Percentiles rank a stretch among this genome's conserved stretches.
phyloP scores from a whole-genome alignment of 1,140 invertebrate genomes.

The Temnothorax nylanderi region DNA sequence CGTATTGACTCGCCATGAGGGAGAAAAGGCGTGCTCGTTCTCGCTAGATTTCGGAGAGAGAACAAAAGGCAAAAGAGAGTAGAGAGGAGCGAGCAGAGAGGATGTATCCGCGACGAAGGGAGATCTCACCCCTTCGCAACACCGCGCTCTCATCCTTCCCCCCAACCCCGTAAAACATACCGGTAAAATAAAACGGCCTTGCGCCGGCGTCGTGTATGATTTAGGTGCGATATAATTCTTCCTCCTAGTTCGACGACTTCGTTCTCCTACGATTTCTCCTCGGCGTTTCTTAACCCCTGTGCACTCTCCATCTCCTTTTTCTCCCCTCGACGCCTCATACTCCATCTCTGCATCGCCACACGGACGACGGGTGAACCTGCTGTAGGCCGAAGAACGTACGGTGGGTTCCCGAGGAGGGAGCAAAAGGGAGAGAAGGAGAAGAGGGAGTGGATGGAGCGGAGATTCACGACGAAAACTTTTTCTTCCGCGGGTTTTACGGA shows the following conservation, averaged over 20 bases:
- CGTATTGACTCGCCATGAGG: conserved; percentile 31
- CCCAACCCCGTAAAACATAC: conserved; percentile 14
- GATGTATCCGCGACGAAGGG: conserved; percentile 20
- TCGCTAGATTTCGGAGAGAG: neutral
- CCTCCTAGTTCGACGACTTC: conserved; percentile 48
- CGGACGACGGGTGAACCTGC: conserved; percentile 18
- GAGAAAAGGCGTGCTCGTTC: neutral
- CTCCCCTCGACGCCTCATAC: neutral
- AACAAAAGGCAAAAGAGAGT: neutral
- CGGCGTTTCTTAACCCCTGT: conserved; percentile 1
- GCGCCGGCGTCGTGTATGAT: conserved; percentile 58
- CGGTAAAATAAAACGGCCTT: conserved; percentile 35
- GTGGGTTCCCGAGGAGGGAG: neutral
- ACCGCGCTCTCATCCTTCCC: neutral
- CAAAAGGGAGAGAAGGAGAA: too few species aligned
- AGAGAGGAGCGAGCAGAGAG: neutral
- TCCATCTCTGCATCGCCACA: neutral
- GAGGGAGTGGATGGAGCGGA: neutral
- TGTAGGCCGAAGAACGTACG: conserved; percentile 44
- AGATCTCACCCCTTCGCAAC: neutral
- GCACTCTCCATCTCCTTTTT: neutral
- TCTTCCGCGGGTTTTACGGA: conserved; percentile 45
- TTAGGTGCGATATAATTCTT: conserved; percentile 67
- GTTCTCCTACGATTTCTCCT: conserved; percentile 35
- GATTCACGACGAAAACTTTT: conserved; percentile 62